Conservation (phyloP, 2,113 vertebrate genomes). For the Piaya cayana region DNA sequence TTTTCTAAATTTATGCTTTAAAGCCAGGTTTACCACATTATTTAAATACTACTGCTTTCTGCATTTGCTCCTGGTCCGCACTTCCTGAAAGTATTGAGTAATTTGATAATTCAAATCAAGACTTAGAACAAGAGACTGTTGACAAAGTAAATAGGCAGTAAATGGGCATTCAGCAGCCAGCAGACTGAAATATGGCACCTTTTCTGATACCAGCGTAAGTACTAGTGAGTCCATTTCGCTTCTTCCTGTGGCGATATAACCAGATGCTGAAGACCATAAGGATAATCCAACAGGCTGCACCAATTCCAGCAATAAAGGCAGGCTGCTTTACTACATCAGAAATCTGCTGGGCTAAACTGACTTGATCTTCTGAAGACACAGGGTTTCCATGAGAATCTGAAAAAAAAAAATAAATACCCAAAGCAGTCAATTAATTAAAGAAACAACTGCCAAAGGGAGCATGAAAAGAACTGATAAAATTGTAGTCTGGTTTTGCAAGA, state of each 20-base stretch:
- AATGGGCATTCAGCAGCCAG: background rate
- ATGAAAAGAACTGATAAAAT: background rate
- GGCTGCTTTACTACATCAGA: slow-evolving; percentile 97
- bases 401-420: background rate
- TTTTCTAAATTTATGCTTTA: background rate
- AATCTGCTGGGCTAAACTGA: slow-evolving; percentile 95
- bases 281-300: slow-evolving; percentile 97
- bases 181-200: slow-evolving; percentile 73
- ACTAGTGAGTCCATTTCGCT: slow-evolving; percentile 89
- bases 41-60: background rate
- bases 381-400: slow-evolving; percentile 91
- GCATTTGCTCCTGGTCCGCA: background rate
- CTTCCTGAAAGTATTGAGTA: background rate
- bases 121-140: background rate
- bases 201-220: slow-evolving; percentile 97
- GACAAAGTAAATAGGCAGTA: background rate
- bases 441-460: background rate
- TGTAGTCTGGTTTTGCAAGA: background rate
- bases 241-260: slow-evolving; percentile 95
- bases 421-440: background rate
- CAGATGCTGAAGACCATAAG: slow-evolving; percentile 99
- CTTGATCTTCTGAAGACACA: slow-evolving; percentile 81
- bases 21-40: background rate
- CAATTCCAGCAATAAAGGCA: slow-evolving; percentile 96
- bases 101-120: background rate